Evolutionary conservation across 2,797 vertebrate genomes (phyloP).

Genomic region (Pipistrellus pipistrellus): DNA sequence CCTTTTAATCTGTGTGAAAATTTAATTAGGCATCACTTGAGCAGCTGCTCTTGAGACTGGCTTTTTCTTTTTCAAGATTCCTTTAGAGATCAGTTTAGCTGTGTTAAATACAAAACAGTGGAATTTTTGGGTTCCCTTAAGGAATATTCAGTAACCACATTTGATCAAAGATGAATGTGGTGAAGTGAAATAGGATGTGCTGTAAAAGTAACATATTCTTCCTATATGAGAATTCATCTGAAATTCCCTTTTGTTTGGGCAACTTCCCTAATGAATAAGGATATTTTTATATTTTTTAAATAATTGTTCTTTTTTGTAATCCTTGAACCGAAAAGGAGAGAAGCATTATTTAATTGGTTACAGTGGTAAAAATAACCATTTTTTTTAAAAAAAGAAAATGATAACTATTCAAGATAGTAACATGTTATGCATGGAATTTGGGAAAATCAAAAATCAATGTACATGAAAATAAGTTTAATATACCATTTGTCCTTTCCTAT

Average conservation of each 20-base stretch:
- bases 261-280: constrained; percentile 38
- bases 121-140: constrained; percentile 31
- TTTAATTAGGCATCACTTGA: constrained; percentile 71
- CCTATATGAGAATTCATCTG: constrained; percentile 15
- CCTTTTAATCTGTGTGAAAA: constrained; percentile 71
- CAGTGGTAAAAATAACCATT: constrained; percentile 55
- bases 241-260: constrained; percentile 42
- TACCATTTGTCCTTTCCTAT: not conserved
- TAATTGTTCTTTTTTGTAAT: constrained; percentile 49
- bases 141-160: constrained; percentile 55
- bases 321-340: constrained; percentile 23
- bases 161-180: constrained; percentile 53
- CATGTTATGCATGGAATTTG: not conserved
- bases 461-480: constrained; percentile 35
- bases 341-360: constrained; percentile 51
- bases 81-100: constrained; percentile 14
- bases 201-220: constrained; percentile 36
- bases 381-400: not conserved
- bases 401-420: constrained; percentile 4
- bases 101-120: constrained; percentile 55
- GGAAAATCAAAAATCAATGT: not conserved
- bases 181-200: constrained; percentile 25
- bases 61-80: constrained; percentile 51
- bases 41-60: constrained; percentile 45
- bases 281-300: constrained; percentile 62